Percentiles rank a stretch among this genome's conserved stretches.
These are phyloP conservation scores for Oryctes rhinoceros DNA, from an alignment of 1,140 invertebrate genomes.

Conservation along the genomic window DNA sequence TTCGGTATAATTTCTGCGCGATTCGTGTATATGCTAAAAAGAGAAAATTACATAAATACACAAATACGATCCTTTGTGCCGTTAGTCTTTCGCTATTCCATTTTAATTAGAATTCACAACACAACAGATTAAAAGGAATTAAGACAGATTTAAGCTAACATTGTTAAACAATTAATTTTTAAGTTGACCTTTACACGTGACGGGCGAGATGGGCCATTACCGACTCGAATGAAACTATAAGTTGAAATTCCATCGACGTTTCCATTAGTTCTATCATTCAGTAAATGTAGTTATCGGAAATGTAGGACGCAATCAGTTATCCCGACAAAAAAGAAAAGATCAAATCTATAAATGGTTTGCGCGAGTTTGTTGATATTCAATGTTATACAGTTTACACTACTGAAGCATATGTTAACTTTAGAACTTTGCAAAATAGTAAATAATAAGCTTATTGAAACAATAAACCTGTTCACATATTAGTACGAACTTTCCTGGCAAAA, in stretches of 20 bases:
- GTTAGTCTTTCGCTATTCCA: too few species aligned
- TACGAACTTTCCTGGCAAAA: too few species aligned
- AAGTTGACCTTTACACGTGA: neutral
- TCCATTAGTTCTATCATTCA: neutral
- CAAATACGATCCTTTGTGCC: too few species aligned
- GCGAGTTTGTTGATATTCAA: neutral
- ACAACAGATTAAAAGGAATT: neutral
- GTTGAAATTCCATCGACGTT: constrained; percentile 12
- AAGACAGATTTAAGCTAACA: too few species aligned
- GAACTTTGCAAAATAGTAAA: too few species aligned
- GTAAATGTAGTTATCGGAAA: neutral
- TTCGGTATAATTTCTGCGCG: too few species aligned
- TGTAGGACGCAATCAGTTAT: neutral
- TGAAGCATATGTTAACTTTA: neutral
- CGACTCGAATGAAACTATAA: neutral
- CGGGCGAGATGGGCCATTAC: neutral
- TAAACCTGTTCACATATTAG: too few species aligned
- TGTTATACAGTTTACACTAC: neutral
- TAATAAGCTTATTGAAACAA: too few species aligned
- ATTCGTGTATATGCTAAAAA: too few species aligned
- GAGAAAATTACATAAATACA: too few species aligned
- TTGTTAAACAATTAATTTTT: neutral
- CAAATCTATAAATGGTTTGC: neutral
- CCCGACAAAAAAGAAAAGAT: neutral
- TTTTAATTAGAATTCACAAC: too few species aligned